Conservation (phyloP, 2,888 invertebrate species). For the Gastracanthus pulcherrimus region DNA sequence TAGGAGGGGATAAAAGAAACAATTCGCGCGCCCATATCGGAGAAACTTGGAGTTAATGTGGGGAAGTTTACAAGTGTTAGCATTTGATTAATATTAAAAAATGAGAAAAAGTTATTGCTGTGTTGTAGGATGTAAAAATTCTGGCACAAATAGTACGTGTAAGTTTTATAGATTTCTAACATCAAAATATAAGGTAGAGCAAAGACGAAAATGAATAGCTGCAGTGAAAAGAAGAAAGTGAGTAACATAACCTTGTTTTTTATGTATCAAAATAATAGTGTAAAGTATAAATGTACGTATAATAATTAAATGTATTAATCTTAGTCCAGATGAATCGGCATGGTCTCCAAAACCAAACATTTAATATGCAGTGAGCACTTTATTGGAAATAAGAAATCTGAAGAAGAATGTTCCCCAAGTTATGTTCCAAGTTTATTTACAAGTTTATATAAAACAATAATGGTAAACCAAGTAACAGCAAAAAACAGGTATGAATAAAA, state of each 20-base stretch:
- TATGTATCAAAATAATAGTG: not conserved
- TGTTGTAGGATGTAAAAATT: not conserved
- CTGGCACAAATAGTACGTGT: not conserved
- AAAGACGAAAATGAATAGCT: not conserved
- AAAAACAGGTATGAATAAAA: not conserved
- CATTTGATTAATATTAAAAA: not conserved
- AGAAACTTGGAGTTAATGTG: not conserved
- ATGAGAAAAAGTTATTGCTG: not conserved
- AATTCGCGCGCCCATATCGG: not conserved
- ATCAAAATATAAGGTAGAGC: not conserved
- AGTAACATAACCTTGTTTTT: not conserved
- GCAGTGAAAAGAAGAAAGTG: not conserved
- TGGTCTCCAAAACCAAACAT: conserved; percentile 16
- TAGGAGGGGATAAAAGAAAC: not conserved
- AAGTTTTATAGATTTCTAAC: not conserved
- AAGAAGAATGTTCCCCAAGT: not conserved
- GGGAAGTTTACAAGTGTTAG: not conserved
- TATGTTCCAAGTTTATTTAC: conserved; percentile 8
- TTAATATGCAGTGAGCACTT: conserved; percentile 1
- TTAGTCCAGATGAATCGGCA: no score
- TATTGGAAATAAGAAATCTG: not conserved
- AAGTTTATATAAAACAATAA: not conserved
- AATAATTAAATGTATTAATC: no score
- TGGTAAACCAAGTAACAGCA: not conserved
- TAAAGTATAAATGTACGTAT: no score